These are phyloP conservation scores for Coregonus sp. DNA, from an alignment of 2,797 vertebrate genomes.

Conservation along the genomic window DNA sequence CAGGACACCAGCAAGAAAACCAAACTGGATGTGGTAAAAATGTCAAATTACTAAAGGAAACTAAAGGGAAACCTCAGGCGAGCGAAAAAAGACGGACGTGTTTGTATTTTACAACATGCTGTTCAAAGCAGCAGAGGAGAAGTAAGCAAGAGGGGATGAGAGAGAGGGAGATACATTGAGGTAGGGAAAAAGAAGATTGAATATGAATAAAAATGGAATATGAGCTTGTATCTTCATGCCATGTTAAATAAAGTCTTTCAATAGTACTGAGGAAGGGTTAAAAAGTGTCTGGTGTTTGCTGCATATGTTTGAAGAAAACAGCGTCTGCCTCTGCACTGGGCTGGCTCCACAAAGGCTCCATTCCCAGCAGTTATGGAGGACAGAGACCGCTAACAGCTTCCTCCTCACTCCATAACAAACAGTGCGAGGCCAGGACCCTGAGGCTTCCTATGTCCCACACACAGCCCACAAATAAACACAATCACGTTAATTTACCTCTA, in stretches of 20 bases:
- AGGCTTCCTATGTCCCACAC: slow-evolving; percentile 80
- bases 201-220: background rate
- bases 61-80: slow-evolving; percentile 74
- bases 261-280: background rate
- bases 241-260: background rate
- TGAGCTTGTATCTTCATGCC: background rate
- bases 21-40: slow-evolving; percentile 84
- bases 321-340: slow-evolving; percentile 33
- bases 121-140: slow-evolving; percentile 28
- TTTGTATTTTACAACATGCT: slow-evolving; percentile 25
- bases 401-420: slow-evolving; percentile 81
- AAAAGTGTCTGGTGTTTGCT: background rate
- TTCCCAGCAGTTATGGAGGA: slow-evolving; percentile 82
- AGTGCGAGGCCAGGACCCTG: slow-evolving; percentile 68
- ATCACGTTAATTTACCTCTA: slow-evolving; percentile 67
- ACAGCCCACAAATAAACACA: slow-evolving; percentile 79
- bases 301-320: background rate
- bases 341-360: slow-evolving; percentile 79
- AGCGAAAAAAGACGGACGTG: slow-evolving; percentile 6
- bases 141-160: slow-evolving; percentile 5
- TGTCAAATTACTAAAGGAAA: slow-evolving; percentile 83
- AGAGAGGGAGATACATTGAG: slow-evolving; percentile 2
- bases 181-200: too few relatives aligned
- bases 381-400: slow-evolving; percentile 78
- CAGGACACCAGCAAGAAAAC: slow-evolving; percentile 75